Evolutionary conservation across 2,888 invertebrate genomes (phyloP).

Genomic region (Epirrhoe alternata): DNA sequence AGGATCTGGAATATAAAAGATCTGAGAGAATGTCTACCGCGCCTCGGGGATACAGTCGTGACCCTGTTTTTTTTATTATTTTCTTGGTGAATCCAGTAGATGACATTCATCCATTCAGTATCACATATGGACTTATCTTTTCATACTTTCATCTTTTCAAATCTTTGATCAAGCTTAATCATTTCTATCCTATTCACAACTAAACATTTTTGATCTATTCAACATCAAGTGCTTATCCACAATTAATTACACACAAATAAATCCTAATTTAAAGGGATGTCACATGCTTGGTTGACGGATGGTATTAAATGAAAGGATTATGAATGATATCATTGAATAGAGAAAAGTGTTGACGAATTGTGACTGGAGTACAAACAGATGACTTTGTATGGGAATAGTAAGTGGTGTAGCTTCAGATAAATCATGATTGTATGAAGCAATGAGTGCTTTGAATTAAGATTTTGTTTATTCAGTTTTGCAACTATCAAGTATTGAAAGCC

Average conservation of each 20-base stretch:
- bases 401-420: constrained; percentile 51
- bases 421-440: not conserved
- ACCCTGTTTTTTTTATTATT: too few species aligned
- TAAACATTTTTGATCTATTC: constrained; percentile 8
- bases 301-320: constrained; percentile 32
- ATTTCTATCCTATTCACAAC: constrained; percentile 12
- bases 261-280: constrained; percentile 32
- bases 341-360: constrained; percentile 64
- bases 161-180: constrained; percentile 9
- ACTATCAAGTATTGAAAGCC: too few species aligned
- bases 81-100: too few species aligned
- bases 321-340: constrained; percentile 40
- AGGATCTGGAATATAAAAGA: too few species aligned
- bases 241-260: constrained; percentile 29
- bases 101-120: not conserved
- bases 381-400: constrained; percentile 49
- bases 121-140: not conserved
- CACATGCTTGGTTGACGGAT: constrained; percentile 33
- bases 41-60: too few species aligned
- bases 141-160: not conserved
- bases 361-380: constrained; percentile 62
- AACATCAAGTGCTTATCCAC: constrained; percentile 8
- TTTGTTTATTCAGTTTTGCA: too few species aligned
- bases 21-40: too few species aligned
- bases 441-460: too few species aligned